These are phyloP conservation scores for Dusona sp. DNA, from an alignment of 2,888 invertebrate genomes.

Conservation along the genomic window DNA sequence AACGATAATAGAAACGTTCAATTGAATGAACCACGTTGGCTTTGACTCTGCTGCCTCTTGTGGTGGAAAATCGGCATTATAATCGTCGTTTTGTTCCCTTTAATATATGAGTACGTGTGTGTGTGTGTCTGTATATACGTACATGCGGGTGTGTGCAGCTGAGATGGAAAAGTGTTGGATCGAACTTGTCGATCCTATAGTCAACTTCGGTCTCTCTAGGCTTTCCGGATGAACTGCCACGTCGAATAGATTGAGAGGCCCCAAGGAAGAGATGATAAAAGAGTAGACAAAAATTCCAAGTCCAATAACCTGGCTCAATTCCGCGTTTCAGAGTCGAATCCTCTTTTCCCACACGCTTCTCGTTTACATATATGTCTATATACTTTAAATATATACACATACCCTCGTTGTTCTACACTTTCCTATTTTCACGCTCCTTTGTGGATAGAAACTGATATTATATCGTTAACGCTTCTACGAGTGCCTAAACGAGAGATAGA, in stretches of 20 bases:
- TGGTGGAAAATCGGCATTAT: constrained; percentile 55
- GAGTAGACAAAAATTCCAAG: constrained; percentile 71
- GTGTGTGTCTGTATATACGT: background rate
- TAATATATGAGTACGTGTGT: background rate
- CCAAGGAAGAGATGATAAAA: constrained; percentile 67
- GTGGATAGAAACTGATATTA: constrained; percentile 63
- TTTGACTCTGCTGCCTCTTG: constrained; percentile 39
- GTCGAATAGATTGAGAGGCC: constrained; percentile 69
- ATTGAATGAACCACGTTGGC: constrained; percentile 55
- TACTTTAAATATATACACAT: background rate
- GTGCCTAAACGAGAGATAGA: constrained; percentile 1
- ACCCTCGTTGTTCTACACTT: constrained; percentile 7
- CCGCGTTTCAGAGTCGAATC: constrained; percentile 60
- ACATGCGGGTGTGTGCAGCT: constrained; percentile 4
- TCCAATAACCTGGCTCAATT: constrained; percentile 71
- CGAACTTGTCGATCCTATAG: constrained; percentile 46
- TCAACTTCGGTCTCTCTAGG: constrained; percentile 51
- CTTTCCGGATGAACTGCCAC: constrained; percentile 68
- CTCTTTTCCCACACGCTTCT: constrained; percentile 47
- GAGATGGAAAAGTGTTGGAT: constrained; percentile 37
- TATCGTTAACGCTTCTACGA: constrained; percentile 58
- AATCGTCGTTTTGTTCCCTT: constrained; percentile 13
- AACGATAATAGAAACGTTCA: constrained; percentile 51
- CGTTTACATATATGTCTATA: constrained; percentile 13
- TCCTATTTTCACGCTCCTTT: constrained; percentile 44